Base-by-base conservation (phyloP, 2,113 vertebrate genomes). In the Mugil cephalus region DNA sequence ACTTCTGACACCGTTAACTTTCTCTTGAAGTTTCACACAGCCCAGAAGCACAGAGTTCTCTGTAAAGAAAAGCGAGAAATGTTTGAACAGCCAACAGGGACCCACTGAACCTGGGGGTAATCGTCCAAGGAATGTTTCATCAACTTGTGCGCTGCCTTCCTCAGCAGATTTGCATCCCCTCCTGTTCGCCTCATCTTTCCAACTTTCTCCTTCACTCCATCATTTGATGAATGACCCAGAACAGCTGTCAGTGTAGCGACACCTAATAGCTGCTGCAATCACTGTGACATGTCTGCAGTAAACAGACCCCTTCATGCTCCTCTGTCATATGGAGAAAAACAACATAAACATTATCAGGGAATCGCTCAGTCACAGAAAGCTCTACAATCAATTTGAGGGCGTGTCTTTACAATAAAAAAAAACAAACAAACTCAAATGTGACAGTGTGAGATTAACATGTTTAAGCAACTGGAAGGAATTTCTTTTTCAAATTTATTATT, bases 91-190 rank as follows among this genome's bases (percentile, higher is more conserved):
- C 47, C 59, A 63, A 48, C 9, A 10, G 74, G 58, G 58, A 71
- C 54, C 39, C 35, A 35, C 14, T 83, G 88, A 89, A 90, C 85
- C 86, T 86, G 84, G 70, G 65, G 85, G 86, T 92, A 92, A 93
- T 91, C 73, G 74, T 87, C 80, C 91, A 86, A 56, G 79, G 87
- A 91, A 88, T 85, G 87, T 91, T 89, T 90, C 87, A 90, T 90
- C 88, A 88, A 88, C 76, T 84, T 53, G 42, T 36, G 56, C 7
- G 21, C 66, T 74, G 65, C 82, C 55, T 86, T 89, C 81, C 80
- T 86, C 79, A 83, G 77, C 79, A 87, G 85, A 89, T 90, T 90
- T 89, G 74, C 82, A 83, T 77, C 82, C 56, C 73, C 74, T 83
- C 69, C 77, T 85, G 73, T 77, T 86, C 60, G 43, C 76, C 60